phyloP scores from a whole-genome alignment of 2,888 invertebrate species.

The Cybosia mesomella region DNA sequence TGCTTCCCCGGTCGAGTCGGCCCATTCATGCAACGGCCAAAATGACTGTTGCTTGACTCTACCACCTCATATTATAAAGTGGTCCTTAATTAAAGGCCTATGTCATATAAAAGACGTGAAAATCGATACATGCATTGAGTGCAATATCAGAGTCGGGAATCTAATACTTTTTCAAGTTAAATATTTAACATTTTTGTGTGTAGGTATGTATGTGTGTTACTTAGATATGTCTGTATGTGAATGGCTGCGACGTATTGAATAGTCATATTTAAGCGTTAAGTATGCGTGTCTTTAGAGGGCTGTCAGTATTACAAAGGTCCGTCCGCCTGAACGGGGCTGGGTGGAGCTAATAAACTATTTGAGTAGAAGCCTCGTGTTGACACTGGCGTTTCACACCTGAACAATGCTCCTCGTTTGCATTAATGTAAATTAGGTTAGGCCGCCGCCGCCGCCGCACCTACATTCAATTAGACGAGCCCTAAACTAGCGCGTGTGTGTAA shows the following conservation, averaged over 20 bases:
- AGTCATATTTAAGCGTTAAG: slow-evolving; percentile 80
- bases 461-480: slow-evolving; percentile 84
- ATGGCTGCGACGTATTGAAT: slow-evolving; percentile 70
- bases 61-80: not conserved
- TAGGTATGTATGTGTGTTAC: slow-evolving; percentile 43
- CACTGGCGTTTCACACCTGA: slow-evolving; percentile 87
- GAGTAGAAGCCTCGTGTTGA: slow-evolving; percentile 85
- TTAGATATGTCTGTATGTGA: slow-evolving; percentile 60
- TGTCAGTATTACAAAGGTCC: slow-evolving; percentile 82
- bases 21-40: no score
- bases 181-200: slow-evolving; percentile 44
- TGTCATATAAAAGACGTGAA: slow-evolving; percentile 26
- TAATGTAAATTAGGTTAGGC: slow-evolving; percentile 87
- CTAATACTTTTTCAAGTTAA: slow-evolving; percentile 43
- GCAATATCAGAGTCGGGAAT: slow-evolving; percentile 31
- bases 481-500: slow-evolving; percentile 81
- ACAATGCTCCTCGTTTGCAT: slow-evolving; percentile 87
- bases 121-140: slow-evolving; percentile 32
- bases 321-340: slow-evolving; percentile 82
- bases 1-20: no score
- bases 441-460: slow-evolving; percentile 78
- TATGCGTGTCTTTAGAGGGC: slow-evolving; percentile 80
- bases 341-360: slow-evolving; percentile 87
- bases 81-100: slow-evolving; percentile 17
- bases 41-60: no score